Conservation (phyloP, 2,797 vertebrate species). For the Agapornis canus region DNA sequence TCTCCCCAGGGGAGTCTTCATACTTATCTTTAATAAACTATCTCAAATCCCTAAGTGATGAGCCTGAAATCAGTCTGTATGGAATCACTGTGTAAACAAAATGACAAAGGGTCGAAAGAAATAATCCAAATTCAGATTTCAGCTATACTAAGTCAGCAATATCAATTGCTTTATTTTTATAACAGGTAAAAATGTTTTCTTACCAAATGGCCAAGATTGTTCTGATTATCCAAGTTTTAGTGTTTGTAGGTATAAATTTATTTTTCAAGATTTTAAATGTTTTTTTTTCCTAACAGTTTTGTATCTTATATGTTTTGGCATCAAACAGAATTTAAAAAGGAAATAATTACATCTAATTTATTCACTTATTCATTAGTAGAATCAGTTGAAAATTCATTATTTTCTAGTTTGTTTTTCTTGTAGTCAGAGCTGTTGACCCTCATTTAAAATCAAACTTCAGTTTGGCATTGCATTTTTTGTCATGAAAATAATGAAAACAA, state of each 20-base stretch:
- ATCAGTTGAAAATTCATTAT: neutral
- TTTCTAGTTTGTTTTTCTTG: neutral
- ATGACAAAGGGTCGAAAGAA: neutral
- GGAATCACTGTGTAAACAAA: neutral
- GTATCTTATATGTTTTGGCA: neutral
- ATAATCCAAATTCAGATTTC: neutral
- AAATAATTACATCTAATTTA: neutral
- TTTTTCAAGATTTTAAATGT: neutral
- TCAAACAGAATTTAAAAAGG: neutral
- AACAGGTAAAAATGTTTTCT: neutral
- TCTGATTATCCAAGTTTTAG: neutral
- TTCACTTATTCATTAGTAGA: neutral
- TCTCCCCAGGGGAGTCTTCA: accelerated
- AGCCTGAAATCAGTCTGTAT: neutral
- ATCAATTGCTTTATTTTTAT: neutral
- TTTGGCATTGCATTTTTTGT: neutral
- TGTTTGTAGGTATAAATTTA: neutral
- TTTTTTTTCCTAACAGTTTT: neutral
- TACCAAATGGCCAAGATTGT: neutral
- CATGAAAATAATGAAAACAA: neutral
- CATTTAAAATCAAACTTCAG: neutral
- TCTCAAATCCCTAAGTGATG: neutral
- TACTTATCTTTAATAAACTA: neutral
- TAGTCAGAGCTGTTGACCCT: neutral
- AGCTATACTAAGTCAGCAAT: neutral